Evolutionary conservation across 2,797 vertebrate species (phyloP), one percentile per base, ranked within the genome.

Genomic region (Vultur gryphus): DNA sequence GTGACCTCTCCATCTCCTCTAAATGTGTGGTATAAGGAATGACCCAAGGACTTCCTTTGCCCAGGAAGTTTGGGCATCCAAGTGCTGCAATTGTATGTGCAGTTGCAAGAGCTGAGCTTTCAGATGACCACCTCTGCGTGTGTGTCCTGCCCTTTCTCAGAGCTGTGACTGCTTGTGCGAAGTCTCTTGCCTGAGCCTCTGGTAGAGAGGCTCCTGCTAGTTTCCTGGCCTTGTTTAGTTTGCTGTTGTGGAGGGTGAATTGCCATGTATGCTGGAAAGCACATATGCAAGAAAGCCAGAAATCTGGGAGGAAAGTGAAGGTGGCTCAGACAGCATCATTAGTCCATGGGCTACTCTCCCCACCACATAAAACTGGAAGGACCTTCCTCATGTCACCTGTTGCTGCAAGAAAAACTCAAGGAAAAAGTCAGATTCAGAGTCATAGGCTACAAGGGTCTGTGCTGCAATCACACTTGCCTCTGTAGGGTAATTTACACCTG

Each of bases 271-370:
- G 35, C 8, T 57, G 41, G 49, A 48, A 94, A 82, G 24, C 13
- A 62, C 6, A 7, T 2, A 8, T 0, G 2, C 11, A 43, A 67
- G 44, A 10, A 84, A 62, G 17, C 5, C 31, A 66, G 59, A 57
- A 80, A 78, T 29, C 6, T 0, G 0, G 0, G 58, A 67, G 19
- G 49, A 61, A 77, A 87, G 18, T 11, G 6, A 72, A 86, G 28
- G 37, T 72, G 39, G 20, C 44, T 54, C 17, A 41, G 48, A 39
- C 0, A 26, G 13, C n/a, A 48, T 44, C 28, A 6, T 0, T 1
- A 55, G 13, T 51, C 15, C 48, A 11, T 13, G 26, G 54, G 10
- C n/a, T 64, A 20, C 72, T 65, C 16, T 57, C 7, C 7, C 15
- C 23, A 18, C 7, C 35, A 16, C 0, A 3, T 4, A 43, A 62